Evolutionary conservation across 2,888 invertebrate species (phyloP).

Genomic region (Callinectes sapidus): DNA sequence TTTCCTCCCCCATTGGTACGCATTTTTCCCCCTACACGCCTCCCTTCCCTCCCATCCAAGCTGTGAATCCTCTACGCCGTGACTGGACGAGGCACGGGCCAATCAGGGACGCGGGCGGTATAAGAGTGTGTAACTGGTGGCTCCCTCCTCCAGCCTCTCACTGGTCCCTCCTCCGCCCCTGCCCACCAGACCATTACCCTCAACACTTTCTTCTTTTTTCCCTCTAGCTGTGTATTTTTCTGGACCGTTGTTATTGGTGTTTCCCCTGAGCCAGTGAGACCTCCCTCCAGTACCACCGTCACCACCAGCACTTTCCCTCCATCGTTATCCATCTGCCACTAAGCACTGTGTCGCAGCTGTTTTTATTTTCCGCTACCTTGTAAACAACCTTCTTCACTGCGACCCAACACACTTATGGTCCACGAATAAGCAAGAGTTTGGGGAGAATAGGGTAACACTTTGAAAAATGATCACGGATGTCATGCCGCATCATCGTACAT

Average conservation of each 20-base stretch:
- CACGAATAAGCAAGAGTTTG: neutral
- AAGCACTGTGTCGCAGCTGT: neutral
- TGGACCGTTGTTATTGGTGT: constrained; percentile 24
- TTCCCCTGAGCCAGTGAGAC: neutral
- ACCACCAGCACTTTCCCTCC: neutral
- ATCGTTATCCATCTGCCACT: neutral
- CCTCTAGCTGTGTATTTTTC: neutral
- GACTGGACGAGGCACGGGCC: constrained; percentile 36
- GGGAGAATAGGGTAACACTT: too few species aligned
- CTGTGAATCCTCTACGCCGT: neutral
- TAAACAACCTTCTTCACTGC: neutral
- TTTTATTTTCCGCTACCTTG: neutral
- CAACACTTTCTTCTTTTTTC: constrained; percentile 5
- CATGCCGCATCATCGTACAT: neutral
- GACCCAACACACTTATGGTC: neutral
- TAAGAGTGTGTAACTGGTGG: constrained; percentile 36
- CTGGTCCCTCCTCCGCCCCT: neutral
- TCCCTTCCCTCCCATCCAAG: neutral
- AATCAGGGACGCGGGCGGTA: constrained; percentile 18
- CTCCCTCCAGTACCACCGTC: neutral
- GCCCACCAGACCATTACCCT: constrained; percentile 3
- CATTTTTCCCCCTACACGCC: constrained; percentile 14
- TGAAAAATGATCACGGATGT: neutral
- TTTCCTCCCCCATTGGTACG: neutral
- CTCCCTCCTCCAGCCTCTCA: constrained; percentile 7